Percentiles rank a stretch among this genome's conserved stretches.
Evolutionary conservation across 2,113 vertebrate genomes (phyloP).

Genomic region (Fregata magnificens): DNA sequence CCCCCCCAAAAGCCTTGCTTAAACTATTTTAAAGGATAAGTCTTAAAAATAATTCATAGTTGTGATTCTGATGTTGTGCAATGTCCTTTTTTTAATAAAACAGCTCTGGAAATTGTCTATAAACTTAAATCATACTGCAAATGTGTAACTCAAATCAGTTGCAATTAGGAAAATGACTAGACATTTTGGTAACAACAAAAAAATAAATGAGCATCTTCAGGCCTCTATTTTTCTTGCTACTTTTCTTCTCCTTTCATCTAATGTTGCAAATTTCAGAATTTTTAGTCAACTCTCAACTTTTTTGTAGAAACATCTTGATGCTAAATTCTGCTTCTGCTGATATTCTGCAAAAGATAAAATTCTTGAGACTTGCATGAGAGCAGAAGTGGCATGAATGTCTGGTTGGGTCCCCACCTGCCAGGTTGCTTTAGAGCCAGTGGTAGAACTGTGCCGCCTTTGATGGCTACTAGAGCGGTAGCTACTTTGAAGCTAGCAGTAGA

Average conservation of each 20-base stretch:
- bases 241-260: neutral
- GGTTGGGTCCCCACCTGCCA: neutral
- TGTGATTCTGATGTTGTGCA: neutral
- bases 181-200: neutral
- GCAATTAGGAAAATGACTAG: neutral
- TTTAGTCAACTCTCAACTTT: neutral
- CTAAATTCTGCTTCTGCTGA: neutral
- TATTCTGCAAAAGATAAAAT: neutral
- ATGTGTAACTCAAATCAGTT: neutral
- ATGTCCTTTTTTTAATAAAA: neutral
- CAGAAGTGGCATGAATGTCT: too few relatives aligned
- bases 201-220: neutral
- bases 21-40: neutral
- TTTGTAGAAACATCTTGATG: neutral
- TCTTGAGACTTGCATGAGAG: neutral
- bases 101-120: neutral
- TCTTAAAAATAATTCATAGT: neutral
- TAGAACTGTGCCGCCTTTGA: neutral
- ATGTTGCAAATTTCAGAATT: neutral
- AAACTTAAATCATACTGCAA: neutral
- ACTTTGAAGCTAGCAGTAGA: neutral
- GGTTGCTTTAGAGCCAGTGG: neutral
- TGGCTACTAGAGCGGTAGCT: neutral
- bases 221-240: neutral
- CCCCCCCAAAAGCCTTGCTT: neutral